Evolutionary conservation across 2,888 invertebrate genomes (phyloP).

Genomic region (Sussaba pulchella): DNA sequence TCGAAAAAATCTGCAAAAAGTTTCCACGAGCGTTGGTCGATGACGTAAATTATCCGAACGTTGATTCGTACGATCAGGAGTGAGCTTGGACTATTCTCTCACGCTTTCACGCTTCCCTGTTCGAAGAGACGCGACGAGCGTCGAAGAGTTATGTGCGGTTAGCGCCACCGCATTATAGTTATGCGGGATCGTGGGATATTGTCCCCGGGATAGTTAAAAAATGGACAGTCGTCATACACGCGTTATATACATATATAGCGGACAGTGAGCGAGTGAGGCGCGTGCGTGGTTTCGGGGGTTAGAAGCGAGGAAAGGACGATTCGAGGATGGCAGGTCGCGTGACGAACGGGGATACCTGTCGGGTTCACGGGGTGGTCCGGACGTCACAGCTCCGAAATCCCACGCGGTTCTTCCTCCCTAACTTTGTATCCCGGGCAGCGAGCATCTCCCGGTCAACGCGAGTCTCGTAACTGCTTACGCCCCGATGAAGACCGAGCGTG

Average conservation of each 20-base stretch:
- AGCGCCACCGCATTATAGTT: slow-evolving; percentile 72
- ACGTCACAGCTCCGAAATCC: slow-evolving; percentile 60
- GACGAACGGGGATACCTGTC: slow-evolving; percentile 82
- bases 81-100: slow-evolving; percentile 55
- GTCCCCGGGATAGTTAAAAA: neutral
- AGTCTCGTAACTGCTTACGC: too few species aligned
- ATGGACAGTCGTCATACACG: slow-evolving; percentile 12
- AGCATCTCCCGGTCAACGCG: slow-evolving; percentile 42
- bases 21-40: too few species aligned
- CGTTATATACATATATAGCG: slow-evolving; percentile 6
- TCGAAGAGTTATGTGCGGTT: slow-evolving; percentile 73
- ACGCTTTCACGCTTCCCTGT: slow-evolving; percentile 60
- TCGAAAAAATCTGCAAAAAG: too few species aligned
- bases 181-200: slow-evolving; percentile 42
- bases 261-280: slow-evolving; percentile 15
- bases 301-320: slow-evolving; percentile 31
- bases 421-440: slow-evolving; percentile 6
- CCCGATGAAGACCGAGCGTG: slow-evolving; percentile 65
- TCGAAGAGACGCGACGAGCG: slow-evolving; percentile 50
- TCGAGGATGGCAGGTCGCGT: slow-evolving; percentile 76
- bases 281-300: slow-evolving; percentile 21
- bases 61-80: neutral
- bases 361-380: slow-evolving; percentile 81
- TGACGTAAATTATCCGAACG: neutral
- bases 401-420: slow-evolving; percentile 23